phyloP scores from a whole-genome alignment of 2,113 vertebrate genomes.

The Phyllostomus hastatus region DNA sequence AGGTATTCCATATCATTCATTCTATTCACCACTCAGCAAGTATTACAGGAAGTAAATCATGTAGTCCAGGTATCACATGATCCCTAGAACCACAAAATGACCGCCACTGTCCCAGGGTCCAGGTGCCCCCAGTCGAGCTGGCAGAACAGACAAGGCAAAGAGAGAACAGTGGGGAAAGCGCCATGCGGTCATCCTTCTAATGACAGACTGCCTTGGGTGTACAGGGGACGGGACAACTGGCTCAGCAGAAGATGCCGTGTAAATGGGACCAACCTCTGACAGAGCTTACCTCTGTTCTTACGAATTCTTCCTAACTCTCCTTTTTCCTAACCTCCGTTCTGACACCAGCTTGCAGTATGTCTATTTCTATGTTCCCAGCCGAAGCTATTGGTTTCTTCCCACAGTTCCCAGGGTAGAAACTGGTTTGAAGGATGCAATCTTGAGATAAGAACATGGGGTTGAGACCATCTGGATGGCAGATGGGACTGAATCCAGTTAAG shows the following conservation, averaged over 20 bases:
- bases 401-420: background rate
- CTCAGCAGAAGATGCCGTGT: background rate
- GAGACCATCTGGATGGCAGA: background rate
- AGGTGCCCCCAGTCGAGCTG: background rate
- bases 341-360: background rate
- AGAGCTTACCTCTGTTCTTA: background rate
- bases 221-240: background rate
- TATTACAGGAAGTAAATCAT: conserved; percentile 17
- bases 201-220: background rate
- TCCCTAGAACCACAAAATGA: background rate
- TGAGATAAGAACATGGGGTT: background rate
- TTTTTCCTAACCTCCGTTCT: background rate
- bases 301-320: too few relatives aligned
- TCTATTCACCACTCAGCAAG: background rate
- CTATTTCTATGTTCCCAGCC: background rate
- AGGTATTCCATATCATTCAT: background rate
- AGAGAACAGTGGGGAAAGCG: background rate
- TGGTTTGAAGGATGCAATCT: background rate
- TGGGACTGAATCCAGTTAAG: background rate
- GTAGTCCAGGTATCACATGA: background rate
- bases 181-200: too few relatives aligned
- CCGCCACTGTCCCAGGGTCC: background rate
- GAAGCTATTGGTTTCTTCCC: background rate
- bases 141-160: background rate
- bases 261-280: background rate